phyloP scores from a whole-genome alignment of 2,113 vertebrate species.

The Dicerorhinus sumatrensis region DNA sequence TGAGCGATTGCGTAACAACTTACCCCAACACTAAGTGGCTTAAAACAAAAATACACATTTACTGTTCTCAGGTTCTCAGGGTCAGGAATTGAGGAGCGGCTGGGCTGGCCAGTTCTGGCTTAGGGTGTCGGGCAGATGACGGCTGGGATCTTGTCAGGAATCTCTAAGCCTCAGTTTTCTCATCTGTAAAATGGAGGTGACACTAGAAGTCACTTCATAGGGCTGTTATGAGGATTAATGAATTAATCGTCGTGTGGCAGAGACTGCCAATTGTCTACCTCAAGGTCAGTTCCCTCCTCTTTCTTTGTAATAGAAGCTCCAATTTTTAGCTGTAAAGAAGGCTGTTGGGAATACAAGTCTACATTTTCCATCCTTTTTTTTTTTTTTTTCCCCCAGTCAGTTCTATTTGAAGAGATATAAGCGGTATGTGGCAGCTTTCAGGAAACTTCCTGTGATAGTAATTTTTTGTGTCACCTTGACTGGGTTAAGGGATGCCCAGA shows the following conservation, averaged over 20 bases:
- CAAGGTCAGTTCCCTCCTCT: not conserved
- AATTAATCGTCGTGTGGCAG: not conserved
- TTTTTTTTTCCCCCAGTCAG: rapidly evolving
- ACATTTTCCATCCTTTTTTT: not conserved
- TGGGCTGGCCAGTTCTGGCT: not conserved
- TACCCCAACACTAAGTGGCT: not conserved
- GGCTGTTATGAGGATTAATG: not conserved
- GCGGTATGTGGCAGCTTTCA: not conserved
- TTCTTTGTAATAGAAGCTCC: not conserved
- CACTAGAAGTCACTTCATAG: not conserved
- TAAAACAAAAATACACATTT: not conserved
- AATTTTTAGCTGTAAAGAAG: not conserved
- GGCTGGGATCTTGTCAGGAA: not conserved
- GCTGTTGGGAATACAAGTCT: not conserved
- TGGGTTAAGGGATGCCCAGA: not conserved
- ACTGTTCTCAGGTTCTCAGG: not conserved
- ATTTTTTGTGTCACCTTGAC: not conserved
- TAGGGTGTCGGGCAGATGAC: not conserved
- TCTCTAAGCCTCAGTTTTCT: not conserved
- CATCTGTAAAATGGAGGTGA: not conserved
- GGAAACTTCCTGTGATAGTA: not conserved
- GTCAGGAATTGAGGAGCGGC: not conserved
- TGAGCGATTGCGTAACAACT: too few species aligned
- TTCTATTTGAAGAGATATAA: not conserved
- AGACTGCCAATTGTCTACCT: too few species aligned